phyloP scores from a whole-genome alignment of 2,113 vertebrate species.

The Perca schrenkii region DNA sequence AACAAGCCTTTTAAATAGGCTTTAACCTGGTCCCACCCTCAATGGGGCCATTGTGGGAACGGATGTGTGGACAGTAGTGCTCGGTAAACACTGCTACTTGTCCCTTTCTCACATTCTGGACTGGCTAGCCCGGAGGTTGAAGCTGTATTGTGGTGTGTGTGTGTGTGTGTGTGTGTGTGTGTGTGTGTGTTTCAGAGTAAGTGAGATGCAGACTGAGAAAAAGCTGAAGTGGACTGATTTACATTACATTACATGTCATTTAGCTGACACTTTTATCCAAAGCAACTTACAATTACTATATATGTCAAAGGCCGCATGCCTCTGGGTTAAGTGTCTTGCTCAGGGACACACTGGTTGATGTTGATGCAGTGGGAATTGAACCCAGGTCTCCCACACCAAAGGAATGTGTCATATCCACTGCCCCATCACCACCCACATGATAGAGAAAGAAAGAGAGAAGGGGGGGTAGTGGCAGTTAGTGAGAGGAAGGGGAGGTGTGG shows the following conservation, averaged over 20 bases:
- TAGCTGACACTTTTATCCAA: too few relatives aligned
- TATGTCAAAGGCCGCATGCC: too few relatives aligned
- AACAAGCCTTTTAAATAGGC: conserved; percentile 85
- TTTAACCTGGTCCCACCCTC: conserved; percentile 85
- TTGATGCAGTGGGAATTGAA: too few relatives aligned
- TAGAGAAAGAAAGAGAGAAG: neutral
- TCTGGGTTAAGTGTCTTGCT: too few relatives aligned
- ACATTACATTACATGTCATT: too few relatives aligned
- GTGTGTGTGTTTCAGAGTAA: conserved; percentile 31
- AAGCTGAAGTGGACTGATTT: conserved; percentile 20
- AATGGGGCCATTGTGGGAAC: conserved; percentile 85
- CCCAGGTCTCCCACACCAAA: too few relatives aligned
- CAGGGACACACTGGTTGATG: too few relatives aligned
- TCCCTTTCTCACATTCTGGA: conserved; percentile 80
- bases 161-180: conserved; percentile 23
- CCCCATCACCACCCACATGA: too few relatives aligned
- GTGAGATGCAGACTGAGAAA: conserved; percentile 15
- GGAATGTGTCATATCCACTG: too few relatives aligned
- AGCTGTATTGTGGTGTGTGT: conserved; percentile 1
- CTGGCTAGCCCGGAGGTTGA: conserved; percentile 49
- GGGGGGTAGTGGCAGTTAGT: neutral
- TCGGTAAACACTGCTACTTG: conserved; percentile 82
- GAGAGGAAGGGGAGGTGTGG: neutral
- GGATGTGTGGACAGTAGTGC: conserved; percentile 85
- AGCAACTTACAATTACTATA: too few relatives aligned